Percentiles rank a stretch among this genome's conserved stretches.
Conservation (phyloP, 2,113 vertebrate genomes). For the Vireo altiloquus region DNA sequence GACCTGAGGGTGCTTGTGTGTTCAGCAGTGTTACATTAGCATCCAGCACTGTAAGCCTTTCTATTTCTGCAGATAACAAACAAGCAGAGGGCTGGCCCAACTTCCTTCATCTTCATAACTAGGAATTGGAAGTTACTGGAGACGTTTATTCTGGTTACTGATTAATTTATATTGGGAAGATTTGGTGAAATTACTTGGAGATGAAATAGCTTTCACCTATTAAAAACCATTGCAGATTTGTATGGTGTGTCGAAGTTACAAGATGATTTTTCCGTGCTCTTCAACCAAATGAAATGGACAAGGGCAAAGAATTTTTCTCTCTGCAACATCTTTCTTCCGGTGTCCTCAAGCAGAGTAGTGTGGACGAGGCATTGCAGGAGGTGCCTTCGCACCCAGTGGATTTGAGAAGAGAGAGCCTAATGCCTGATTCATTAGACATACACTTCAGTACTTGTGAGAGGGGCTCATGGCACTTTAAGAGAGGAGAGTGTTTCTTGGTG, state of each 20-base stretch:
- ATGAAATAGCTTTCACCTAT: neutral
- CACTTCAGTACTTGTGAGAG: neutral
- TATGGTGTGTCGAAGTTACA: neutral
- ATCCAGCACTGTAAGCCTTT: neutral
- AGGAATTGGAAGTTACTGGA: neutral
- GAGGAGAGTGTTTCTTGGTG: neutral
- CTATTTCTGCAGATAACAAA: neutral
- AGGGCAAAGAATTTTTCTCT: neutral
- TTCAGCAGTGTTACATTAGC: neutral
- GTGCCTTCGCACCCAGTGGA: neutral
- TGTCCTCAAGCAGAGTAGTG: neutral
- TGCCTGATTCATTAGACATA: neutral
- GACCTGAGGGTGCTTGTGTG: neutral
- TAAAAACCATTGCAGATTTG: neutral
- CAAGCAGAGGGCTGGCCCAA: neutral
- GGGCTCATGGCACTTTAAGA: neutral
- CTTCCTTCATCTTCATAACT: neutral
- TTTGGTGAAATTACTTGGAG: neutral
- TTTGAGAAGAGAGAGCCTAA: neutral
- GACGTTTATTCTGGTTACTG: neutral
- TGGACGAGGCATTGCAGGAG: neutral
- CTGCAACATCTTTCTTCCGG: neutral
- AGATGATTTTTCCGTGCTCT: neutral
- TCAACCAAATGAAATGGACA: neutral
- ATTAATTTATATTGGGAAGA: neutral